Conservation (phyloP, 1,140 invertebrate species). For the Drosophila baimaii region DNA sequence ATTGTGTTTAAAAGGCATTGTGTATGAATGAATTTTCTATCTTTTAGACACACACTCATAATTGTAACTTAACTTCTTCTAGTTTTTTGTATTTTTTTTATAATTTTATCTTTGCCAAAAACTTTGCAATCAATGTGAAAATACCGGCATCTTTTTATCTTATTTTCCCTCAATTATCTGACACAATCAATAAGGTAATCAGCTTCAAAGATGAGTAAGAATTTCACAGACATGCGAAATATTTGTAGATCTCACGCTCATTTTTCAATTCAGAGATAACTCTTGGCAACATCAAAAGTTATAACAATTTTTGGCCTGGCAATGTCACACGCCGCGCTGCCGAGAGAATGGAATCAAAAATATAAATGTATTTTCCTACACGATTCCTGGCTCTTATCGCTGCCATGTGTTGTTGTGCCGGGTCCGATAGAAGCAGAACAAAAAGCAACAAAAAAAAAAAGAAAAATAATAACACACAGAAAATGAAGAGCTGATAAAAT, state of each 20-base stretch:
- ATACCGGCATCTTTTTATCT: neutral
- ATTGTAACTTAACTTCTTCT: no score
- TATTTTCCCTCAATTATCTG: neutral
- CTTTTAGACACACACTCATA: neutral
- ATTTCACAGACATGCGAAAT: slow-evolving; percentile 19
- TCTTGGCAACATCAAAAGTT: slow-evolving; percentile 29
- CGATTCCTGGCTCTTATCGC: slow-evolving; percentile 35
- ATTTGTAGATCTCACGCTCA: slow-evolving; percentile 21
- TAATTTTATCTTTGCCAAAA: neutral
- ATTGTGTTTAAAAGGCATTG: no score
- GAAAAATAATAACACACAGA: slow-evolving; percentile 29
- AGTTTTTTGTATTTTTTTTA: neutral
- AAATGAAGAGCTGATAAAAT: slow-evolving; percentile 67
- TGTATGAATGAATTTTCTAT: no score
- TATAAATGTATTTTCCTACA: slow-evolving; percentile 30
- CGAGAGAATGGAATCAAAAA: slow-evolving; percentile 14
- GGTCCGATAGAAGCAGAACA: slow-evolving; percentile 21
- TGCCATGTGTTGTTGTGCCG: slow-evolving; percentile 9
- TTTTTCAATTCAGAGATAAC: slow-evolving; percentile 36
- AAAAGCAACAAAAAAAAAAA: slow-evolving; percentile 20
- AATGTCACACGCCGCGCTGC: slow-evolving; percentile 21
- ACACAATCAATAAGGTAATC: slow-evolving; percentile 13
- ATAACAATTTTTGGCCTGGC: slow-evolving; percentile 39
- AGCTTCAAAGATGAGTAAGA: slow-evolving; percentile 22
- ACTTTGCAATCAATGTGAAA: neutral